Conservation (phyloP, 2,797 vertebrate species). For the Sebastes hubbsi region DNA sequence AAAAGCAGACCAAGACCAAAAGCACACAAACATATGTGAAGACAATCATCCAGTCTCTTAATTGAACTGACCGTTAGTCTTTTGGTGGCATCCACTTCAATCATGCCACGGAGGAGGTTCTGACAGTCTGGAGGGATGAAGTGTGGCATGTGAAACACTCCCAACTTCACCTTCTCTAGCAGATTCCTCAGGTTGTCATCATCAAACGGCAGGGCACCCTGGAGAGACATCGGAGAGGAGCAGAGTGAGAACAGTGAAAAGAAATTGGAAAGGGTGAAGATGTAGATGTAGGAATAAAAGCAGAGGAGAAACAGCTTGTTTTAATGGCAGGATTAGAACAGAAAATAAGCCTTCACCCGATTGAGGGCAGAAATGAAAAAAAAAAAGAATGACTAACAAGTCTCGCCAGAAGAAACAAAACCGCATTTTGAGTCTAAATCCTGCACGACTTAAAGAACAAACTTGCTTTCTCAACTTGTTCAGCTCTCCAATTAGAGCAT, state of each 20-base stretch:
- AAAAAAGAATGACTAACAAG: conserved; percentile 27
- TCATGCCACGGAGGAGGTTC: conserved; percentile 97
- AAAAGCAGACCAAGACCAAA: neutral
- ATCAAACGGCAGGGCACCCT: conserved; percentile 97
- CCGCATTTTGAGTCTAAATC: conserved; percentile 44
- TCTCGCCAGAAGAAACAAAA: conserved; percentile 34
- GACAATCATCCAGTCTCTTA: neutral
- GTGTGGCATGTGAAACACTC: conserved; percentile 99
- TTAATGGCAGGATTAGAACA: neutral
- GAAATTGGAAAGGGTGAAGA: conserved; percentile 18
- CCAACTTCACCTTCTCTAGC: conserved; percentile 97
- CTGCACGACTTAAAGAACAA: conserved; percentile 19
- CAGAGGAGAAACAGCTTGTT: neutral
- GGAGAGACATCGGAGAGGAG: conserved; percentile 37
- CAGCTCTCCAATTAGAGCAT: conserved; percentile 49
- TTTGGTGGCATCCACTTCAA: conserved; percentile 97
- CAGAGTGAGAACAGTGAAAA: conserved; percentile 35
- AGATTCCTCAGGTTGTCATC: conserved; percentile 98
- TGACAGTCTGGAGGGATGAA: conserved; percentile 99
- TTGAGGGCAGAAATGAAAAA: conserved; percentile 18
- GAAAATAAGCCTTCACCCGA: conserved; percentile 23
- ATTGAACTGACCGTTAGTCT: conserved; percentile 89
- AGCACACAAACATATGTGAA: neutral
- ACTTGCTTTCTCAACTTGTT: conserved; percentile 36
- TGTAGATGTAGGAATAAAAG: conserved; percentile 45